Evolutionary conservation across 1,140 invertebrate species (phyloP).

Genomic region (Anastatus disparis): DNA sequence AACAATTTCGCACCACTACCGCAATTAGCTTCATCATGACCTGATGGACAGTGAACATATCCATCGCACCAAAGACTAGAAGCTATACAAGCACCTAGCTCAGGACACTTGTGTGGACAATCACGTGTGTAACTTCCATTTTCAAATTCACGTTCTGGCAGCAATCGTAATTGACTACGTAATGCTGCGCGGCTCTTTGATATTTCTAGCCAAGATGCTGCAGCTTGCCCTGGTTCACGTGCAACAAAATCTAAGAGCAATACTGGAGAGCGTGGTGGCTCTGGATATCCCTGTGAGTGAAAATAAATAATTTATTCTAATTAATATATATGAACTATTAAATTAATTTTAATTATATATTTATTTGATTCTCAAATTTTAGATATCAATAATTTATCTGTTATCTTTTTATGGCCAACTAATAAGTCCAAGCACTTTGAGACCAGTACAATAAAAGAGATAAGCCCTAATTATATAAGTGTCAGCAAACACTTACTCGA

Average conservation of each 20-base stretch:
- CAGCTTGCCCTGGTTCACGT: constrained; percentile 74
- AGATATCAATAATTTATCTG: too few species aligned
- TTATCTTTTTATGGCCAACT: too few species aligned
- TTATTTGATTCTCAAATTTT: too few species aligned
- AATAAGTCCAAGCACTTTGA: too few species aligned
- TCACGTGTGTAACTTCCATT: constrained; percentile 71
- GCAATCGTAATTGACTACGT: constrained; percentile 70
- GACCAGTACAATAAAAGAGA: too few species aligned
- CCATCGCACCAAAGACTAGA: constrained; percentile 89
- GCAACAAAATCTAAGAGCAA: constrained; percentile 80
- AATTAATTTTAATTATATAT: too few species aligned
- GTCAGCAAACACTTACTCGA: too few species aligned
- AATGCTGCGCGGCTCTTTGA: constrained; percentile 73
- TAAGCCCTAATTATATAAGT: too few species aligned
- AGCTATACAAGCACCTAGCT: constrained; percentile 89
- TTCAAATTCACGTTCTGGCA: constrained; percentile 62
- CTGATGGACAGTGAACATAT: constrained; percentile 83
- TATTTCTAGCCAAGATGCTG: constrained; percentile 79
- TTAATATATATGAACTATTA: too few species aligned
- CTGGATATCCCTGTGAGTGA: constrained; percentile 51
- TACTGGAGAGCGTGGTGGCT: constrained; percentile 68
- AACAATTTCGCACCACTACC: constrained; percentile 66
- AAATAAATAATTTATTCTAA: too few species aligned
- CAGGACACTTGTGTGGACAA: constrained; percentile 82
- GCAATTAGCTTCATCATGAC: constrained; percentile 82